A percentile compares a stretch with the other conserved stretches of the same genome.
Conservation (phyloP, 1,140 invertebrate genomes). For the Lamellibrachia luymesi region DNA sequence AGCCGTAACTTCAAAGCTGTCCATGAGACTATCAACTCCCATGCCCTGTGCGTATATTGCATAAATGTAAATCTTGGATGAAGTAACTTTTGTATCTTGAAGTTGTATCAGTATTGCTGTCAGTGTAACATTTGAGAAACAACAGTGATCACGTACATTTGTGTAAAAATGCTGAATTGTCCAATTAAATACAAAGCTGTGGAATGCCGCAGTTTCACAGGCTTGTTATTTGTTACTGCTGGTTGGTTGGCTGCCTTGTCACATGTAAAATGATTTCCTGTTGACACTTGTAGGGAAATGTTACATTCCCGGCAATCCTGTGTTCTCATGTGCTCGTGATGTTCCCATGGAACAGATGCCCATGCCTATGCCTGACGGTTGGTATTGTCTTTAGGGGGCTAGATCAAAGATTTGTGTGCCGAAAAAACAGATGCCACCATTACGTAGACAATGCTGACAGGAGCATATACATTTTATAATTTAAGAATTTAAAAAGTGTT, state of each 20-base stretch:
- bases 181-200: background rate
- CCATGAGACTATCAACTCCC: background rate
- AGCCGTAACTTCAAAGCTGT: background rate
- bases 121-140: background rate
- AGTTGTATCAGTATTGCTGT: background rate
- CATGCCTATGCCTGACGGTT: constrained; percentile 3
- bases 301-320: background rate
- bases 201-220: background rate
- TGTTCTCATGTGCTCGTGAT: background rate
- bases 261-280: background rate
- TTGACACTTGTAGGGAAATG: background rate
- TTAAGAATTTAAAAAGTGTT: too few species aligned
- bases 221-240: background rate
- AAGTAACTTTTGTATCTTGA: background rate
- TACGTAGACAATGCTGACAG: background rate
- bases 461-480: background rate
- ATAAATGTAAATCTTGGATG: background rate
- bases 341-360: background rate
- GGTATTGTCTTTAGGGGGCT: background rate
- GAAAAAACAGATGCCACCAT: background rate
- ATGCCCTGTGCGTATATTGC: background rate
- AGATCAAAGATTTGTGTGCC: background rate
- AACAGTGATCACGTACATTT: background rate
- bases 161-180: background rate
- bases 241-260: background rate